These are phyloP conservation scores for Brachionus plicatilis DNA, from an alignment of 1,140 invertebrate genomes.

Conservation along the genomic window DNA sequence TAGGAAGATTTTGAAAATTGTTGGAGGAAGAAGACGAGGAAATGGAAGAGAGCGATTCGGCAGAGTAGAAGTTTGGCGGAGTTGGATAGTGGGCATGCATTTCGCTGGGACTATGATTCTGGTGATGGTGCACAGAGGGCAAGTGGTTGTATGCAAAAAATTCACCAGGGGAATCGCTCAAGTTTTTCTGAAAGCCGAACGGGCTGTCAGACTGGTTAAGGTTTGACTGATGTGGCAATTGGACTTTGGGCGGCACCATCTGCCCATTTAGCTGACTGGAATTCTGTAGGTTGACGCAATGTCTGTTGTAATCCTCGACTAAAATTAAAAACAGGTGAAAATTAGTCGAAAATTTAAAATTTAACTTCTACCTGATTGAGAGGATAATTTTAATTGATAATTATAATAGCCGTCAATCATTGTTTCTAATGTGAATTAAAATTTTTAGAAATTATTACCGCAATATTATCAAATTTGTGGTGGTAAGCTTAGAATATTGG, in stretches of 20 bases:
- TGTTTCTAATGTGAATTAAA: slow-evolving; percentile 2
- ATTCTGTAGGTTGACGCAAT: background rate
- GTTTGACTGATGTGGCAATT: background rate
- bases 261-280: background rate
- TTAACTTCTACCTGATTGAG: slow-evolving; percentile 11
- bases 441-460: background rate
- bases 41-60: background rate
- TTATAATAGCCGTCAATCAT: slow-evolving; percentile 32
- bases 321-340: background rate
- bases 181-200: background rate
- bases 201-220: background rate
- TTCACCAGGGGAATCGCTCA: background rate
- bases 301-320: slow-evolving; percentile 17
- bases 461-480: background rate
- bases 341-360: background rate
- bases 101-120: background rate
- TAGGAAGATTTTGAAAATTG: background rate
- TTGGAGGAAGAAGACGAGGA: background rate
- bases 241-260: background rate
- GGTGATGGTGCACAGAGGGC: background rate
- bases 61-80: background rate
- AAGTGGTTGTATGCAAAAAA: background rate
- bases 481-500: background rate
- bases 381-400: slow-evolving; percentile 35
- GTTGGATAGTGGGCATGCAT: background rate